Evolutionary conservation across 1,140 invertebrate species (phyloP), one percentile per base, ranked within the genome.

Genomic region (Bathynomus jamesi): DNA sequence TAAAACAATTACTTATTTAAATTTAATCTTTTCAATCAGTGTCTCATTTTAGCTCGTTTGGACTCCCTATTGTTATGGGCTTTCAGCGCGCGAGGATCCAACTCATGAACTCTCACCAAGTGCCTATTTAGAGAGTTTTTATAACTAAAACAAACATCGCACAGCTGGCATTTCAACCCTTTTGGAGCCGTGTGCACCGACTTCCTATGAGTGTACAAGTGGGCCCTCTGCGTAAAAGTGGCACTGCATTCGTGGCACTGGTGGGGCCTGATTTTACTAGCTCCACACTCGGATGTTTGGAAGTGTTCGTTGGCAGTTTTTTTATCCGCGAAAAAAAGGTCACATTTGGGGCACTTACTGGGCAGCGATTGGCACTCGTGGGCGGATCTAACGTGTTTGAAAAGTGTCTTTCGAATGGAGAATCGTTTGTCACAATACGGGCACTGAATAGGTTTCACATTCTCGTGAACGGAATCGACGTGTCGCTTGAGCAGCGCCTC

Each of bases 261-360:
- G 65, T 27, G 60, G 2, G 65, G 65, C 21, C 60, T 67, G 65
- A 67, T n/a, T n/a, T n/a, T n/a, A n/a, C n/a, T n/a, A n/a, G n/a
- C n/a, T n/a, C n/a, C n/a, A n/a, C n/a, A n/a, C n/a, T n/a, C n/a
- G n/a, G n/a, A n/a, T n/a, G n/a, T n/a, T n/a, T n/a, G n/a, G n/a
- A n/a, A n/a, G n/a, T n/a, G n/a, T n/a, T n/a, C n/a, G n/a, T n/a
- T n/a, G n/a, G n/a, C n/a, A n/a, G n/a, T n/a, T n/a, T n/a, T n/a
- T n/a, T n/a, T n/a, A n/a, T n/a, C n/a, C n/a, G n/a, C n/a, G n/a
- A n/a, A n/a, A n/a, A n/a, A n/a, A n/a, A n/a, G n/a, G n/a, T n/a
- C n/a, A n/a, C n/a, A n/a, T n/a, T n/a, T n/a, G n/a, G n/a, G n/a
- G n/a, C n/a, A n/a, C n/a, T n/a, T n/a, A n/a, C n/a, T n/a, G n/a